Conservation (phyloP, 1,140 invertebrate species). For the Diabrotica virgifera region DNA sequence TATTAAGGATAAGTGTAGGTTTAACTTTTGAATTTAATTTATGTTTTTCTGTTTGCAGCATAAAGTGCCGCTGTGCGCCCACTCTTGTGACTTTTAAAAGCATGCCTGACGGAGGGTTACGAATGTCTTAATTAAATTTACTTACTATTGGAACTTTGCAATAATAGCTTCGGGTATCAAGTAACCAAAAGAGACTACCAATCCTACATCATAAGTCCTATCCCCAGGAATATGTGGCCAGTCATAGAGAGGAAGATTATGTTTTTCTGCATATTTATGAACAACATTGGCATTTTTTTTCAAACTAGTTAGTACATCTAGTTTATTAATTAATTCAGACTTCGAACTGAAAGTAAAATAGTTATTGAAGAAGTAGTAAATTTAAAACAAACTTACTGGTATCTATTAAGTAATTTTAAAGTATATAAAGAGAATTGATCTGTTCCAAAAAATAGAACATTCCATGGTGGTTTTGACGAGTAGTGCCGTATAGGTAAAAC, state of each 20-base stretch:
- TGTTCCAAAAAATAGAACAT: slow-evolving; percentile 66
- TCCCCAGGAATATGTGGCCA: slow-evolving; percentile 55
- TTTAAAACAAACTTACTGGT: slow-evolving; percentile 50
- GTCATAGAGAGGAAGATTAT: slow-evolving; percentile 51
- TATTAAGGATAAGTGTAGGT: too few relatives aligned
- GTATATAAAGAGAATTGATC: slow-evolving; percentile 66
- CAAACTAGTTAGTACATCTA: slow-evolving; percentile 61
- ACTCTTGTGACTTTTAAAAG: too few relatives aligned
- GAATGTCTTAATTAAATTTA: slow-evolving; percentile 4
- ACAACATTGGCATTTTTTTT: slow-evolving; percentile 55
- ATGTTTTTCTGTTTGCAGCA: too few relatives aligned
- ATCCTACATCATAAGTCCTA: slow-evolving; percentile 59
- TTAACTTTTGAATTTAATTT: too few relatives aligned
- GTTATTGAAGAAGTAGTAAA: neutral
- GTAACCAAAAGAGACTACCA: slow-evolving; percentile 72
- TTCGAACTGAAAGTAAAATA: slow-evolving; percentile 3
- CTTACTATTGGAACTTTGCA: slow-evolving; percentile 60
- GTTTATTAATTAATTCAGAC: slow-evolving; percentile 41
- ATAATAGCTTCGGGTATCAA: slow-evolving; percentile 65
- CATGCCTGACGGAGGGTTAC: too few relatives aligned
- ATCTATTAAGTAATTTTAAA: slow-evolving; percentile 52
- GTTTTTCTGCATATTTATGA: slow-evolving; percentile 51
- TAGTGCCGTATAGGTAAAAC: neutral
- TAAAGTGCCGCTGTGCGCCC: too few relatives aligned
- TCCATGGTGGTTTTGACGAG: slow-evolving; percentile 50